Evolutionary conservation across 2,113 vertebrate genomes (phyloP).

Genomic region (Embiotoca jacksoni): DNA sequence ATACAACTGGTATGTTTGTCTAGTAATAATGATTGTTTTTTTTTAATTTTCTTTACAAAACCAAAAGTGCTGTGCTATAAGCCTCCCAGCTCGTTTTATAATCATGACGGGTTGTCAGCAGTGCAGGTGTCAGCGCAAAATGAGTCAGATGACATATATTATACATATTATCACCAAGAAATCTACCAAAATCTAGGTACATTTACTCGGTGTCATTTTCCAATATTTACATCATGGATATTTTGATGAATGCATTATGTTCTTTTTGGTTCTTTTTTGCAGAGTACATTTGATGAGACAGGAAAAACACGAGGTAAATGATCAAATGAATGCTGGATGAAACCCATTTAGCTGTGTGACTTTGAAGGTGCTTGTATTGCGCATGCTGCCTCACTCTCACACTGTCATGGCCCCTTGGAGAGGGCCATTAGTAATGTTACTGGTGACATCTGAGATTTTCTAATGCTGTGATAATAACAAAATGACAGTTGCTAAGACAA

Average conservation of each 20-base stretch:
- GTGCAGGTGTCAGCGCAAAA: background rate
- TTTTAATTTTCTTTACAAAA: background rate
- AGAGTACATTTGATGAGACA: too few relatives aligned
- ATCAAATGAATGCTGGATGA: background rate
- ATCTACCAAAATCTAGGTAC: background rate
- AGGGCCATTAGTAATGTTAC: background rate
- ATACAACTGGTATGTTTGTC: background rate
- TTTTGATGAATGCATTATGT: background rate
- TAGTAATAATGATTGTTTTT: background rate
- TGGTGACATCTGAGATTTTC: background rate
- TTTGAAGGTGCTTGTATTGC: background rate
- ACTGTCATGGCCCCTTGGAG: background rate
- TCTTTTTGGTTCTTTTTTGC: too few relatives aligned
- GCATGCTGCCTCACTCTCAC: background rate
- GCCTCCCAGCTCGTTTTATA: background rate
- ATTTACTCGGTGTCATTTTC: too few relatives aligned
- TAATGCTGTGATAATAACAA: background rate
- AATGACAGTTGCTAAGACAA: conserved; percentile 1
- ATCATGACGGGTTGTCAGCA: background rate
- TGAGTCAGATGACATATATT: background rate
- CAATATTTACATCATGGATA: background rate
- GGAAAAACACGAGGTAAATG: background rate
- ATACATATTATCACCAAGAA: background rate
- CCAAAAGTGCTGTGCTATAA: background rate
- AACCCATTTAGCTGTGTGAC: background rate